Evolutionary conservation across 2,888 invertebrate species (phyloP).

Genomic region (Rambutsinella grinnellia): DNA sequence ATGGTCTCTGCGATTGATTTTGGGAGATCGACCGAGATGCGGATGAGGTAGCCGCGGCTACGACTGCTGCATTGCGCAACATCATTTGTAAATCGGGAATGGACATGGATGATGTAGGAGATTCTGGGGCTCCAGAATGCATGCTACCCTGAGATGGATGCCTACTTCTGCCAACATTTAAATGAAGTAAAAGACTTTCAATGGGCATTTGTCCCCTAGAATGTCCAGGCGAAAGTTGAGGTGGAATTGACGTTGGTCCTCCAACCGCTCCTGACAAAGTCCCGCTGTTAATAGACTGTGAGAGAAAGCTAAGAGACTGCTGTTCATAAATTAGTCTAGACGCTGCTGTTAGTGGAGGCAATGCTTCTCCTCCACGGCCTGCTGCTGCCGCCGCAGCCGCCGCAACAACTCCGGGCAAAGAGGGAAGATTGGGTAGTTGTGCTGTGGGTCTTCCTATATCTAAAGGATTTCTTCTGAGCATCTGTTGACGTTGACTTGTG

Average conservation of each 20-base stretch:
- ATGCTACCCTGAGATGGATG: slow-evolving; percentile 30
- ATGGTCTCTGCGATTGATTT: slow-evolving; percentile 15
- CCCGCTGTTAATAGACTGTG: slow-evolving; percentile 5
- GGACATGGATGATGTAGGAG: slow-evolving; percentile 29
- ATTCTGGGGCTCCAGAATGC: slow-evolving; percentile 14
- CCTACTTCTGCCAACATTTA: slow-evolving; percentile 33
- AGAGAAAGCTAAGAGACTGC: slow-evolving; percentile 20
- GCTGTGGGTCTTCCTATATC: slow-evolving; percentile 29
- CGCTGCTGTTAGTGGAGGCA: slow-evolving; percentile 18
- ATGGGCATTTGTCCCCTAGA: slow-evolving; percentile 41
- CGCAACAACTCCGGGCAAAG: slow-evolving; percentile 8
- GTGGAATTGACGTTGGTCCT: slow-evolving; percentile 11
- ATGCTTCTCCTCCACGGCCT: slow-evolving; percentile 1
- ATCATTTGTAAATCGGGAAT: slow-evolving; percentile 34
- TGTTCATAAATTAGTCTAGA: slow-evolving; percentile 29
- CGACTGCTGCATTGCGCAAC: slow-evolving; percentile 25
- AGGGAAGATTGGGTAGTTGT: slow-evolving; percentile 7
- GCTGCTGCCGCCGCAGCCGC: slow-evolving; percentile 23
- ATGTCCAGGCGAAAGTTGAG: slow-evolving; percentile 38
- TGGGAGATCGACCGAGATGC: slow-evolving; percentile 14
- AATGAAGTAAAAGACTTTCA: slow-evolving; percentile 36
- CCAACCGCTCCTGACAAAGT: background rate
- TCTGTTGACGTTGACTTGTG: slow-evolving; percentile 32
- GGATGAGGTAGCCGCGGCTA: slow-evolving; percentile 11
- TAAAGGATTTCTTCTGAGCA: slow-evolving; percentile 39